Conservation (phyloP, 2,797 vertebrate genomes). For the Iguana delicatissima region DNA sequence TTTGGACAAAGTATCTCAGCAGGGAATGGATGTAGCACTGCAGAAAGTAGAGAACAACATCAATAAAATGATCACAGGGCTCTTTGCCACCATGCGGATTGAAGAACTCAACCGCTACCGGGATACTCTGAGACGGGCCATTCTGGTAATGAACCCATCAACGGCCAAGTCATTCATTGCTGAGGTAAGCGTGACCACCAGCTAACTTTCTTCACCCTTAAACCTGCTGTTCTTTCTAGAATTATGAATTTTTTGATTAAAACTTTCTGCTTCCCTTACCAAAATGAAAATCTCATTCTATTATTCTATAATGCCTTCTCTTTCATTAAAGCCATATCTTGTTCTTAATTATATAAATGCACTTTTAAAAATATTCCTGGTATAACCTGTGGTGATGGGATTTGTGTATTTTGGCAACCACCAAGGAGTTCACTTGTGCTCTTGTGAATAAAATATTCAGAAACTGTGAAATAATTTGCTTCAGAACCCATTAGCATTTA, state of each 20-base stretch:
- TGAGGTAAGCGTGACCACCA: slow-evolving; percentile 84
- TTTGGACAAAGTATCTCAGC: slow-evolving; percentile 95
- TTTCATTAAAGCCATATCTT: not conserved
- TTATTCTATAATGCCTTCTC: not conserved
- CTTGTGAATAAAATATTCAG: slow-evolving; percentile 13
- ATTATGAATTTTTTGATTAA: not conserved
- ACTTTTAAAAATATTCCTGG: not conserved
- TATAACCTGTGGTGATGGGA: not conserved
- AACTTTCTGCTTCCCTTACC: not conserved
- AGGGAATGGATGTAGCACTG: slow-evolving; percentile 97
- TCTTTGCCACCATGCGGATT: slow-evolving; percentile 95
- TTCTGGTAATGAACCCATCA: slow-evolving; percentile 95
- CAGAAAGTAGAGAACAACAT: slow-evolving; percentile 99
- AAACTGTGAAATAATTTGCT: slow-evolving; percentile 18
- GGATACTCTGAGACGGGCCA: slow-evolving; percentile 93
- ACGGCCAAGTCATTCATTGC: slow-evolving; percentile 97
- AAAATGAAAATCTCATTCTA: not conserved
- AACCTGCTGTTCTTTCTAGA: not conserved
- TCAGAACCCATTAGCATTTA: slow-evolving; percentile 40
- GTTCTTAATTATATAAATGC: not conserved
- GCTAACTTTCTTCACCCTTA: not conserved
- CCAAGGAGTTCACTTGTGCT: not conserved
- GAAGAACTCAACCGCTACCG: slow-evolving; percentile 97
- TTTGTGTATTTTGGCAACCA: not conserved
- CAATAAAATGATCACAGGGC: slow-evolving; percentile 98